Base-by-base conservation (phyloP, 2,888 invertebrate genomes). In the Furcula furcula region DNA sequence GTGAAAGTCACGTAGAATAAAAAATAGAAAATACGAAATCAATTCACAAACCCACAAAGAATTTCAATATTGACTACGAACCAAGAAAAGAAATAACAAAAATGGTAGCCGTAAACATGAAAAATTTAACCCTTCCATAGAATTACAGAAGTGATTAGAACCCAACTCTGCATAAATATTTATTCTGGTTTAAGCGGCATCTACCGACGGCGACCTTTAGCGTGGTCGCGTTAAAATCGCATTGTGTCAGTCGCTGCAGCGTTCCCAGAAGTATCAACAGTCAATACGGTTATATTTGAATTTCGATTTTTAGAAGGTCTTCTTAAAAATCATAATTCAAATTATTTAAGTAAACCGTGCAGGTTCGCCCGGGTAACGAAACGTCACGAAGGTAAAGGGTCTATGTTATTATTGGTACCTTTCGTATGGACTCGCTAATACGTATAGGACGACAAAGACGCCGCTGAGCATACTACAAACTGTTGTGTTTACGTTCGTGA, bases 131-230 rank as follows among this genome's bases (percentile, higher is more conserved):
- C 52, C 53, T 52, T 83, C 79, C 69, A 58, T 41, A 66, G 81
- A 82, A 83, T 80, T 73, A 76, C 76, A 72, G 52, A 68, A 71
- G 49, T 60, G 49, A 76, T 84, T 82, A 84, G 80, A 73, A 41
- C 49, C 31, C 12, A 1, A 10, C 28, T 29, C 27, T 33, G 42
- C 54, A 52, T 51, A 45, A 51, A 79, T 72, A 73, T 72, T 72
- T 63, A 52, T 55, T 63, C 58, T 61, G 55, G 67, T 76, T 78
- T 73, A 42, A 35, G 18, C 31, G 36, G 35, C 48, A 49, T 42
- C 59, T 43, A 33, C 46, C 49, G 46, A 41, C 55, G 43, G 55
- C 63, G 40, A 58, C 50, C 61, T 71, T 80, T 78, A 76, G 71
- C 78, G 63, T 59, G 55, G 58, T 54, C 51, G 64, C 62, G 80